Percentiles rank a stretch among this genome's conserved stretches.
Evolutionary conservation across 2,797 vertebrate genomes (phyloP).

Genomic region (Spinibarbus caldwelli): DNA sequence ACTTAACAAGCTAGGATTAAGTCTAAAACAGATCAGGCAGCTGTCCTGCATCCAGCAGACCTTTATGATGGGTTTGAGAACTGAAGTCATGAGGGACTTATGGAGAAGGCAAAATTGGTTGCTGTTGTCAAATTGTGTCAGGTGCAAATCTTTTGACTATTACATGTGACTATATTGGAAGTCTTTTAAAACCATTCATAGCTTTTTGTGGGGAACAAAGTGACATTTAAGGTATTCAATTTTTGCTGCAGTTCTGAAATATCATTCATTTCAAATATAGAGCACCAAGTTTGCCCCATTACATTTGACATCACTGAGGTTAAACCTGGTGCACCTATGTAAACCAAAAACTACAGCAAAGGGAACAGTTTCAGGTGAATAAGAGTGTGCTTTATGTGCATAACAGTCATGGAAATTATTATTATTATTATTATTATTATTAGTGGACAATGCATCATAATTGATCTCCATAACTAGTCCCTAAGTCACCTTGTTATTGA

Average conservation of each 20-base stretch:
- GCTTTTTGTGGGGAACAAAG: background rate
- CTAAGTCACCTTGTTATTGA: background rate
- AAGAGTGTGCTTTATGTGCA: background rate
- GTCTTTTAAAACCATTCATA: background rate
- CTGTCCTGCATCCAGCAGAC: background rate
- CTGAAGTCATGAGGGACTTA: background rate
- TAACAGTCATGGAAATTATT: background rate
- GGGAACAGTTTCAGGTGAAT: background rate
- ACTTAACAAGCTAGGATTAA: constrained; percentile 22
- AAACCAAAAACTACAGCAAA: background rate
- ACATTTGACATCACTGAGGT: background rate
- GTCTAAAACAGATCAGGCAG: constrained; percentile 25
- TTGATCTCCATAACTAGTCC: background rate
- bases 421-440: background rate
- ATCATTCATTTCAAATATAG: background rate
- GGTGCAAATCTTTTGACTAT: background rate
- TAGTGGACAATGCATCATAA: background rate
- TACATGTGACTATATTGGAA: background rate
- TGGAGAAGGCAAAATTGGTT: too few relatives aligned
- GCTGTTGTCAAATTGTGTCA: constrained; percentile 12
- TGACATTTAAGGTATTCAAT: background rate
- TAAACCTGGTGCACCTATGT: background rate
- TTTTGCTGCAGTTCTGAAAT: background rate
- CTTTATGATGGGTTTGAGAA: background rate
- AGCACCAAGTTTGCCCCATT: background rate